Base-by-base conservation (phyloP, 2,888 invertebrate species). In the Drosophila stalkeri region DNA sequence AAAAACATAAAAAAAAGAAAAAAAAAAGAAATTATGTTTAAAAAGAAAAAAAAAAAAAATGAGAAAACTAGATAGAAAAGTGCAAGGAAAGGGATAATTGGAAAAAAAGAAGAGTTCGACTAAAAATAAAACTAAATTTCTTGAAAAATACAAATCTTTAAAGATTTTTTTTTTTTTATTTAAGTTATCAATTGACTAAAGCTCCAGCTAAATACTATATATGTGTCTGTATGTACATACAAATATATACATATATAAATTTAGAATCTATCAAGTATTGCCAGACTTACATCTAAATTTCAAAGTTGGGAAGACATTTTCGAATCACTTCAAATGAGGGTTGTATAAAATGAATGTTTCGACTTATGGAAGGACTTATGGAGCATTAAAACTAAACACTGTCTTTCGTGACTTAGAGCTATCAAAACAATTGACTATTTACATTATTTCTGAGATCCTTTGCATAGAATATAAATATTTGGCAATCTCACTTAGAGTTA, bases 381-480 rank as follows among this genome's bases (percentile, higher is more conserved):
- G n/a, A 39, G 16, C 0, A 3, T 11, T 54, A 37, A 1, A 20
- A 4, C 35, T 61, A 46, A 27, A 6, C 49, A 49, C 27, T 33
- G 41, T 7, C 71, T 57, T 49, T 46, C 27, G 35, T 14, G n/a
- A 18, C 33, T 64, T 41, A 37, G 35, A 14, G 5, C 14, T 39
- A 14, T 7, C 18, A 35, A 31, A 31, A 44, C 55, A 46, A 54
- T 68, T 47, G 12, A 23, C 20, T 77, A 61, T 66, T 46, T 73
- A 73, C 64, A 76, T 18, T 37, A 23, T 18, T n/a, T n/a, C 41
- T 90, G 89, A 90, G 89, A 90, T 90, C 89, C 86, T 90, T 91
- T 81, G 90, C 80, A 78, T 73, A 60, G 54, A 61, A 64, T 47
- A 54, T 39, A 52, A 51, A 55, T 43, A 41, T 57, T 39, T 72